phyloP scores from a whole-genome alignment of 2,888 invertebrate species.

The Chymomyza fuscimana region DNA sequence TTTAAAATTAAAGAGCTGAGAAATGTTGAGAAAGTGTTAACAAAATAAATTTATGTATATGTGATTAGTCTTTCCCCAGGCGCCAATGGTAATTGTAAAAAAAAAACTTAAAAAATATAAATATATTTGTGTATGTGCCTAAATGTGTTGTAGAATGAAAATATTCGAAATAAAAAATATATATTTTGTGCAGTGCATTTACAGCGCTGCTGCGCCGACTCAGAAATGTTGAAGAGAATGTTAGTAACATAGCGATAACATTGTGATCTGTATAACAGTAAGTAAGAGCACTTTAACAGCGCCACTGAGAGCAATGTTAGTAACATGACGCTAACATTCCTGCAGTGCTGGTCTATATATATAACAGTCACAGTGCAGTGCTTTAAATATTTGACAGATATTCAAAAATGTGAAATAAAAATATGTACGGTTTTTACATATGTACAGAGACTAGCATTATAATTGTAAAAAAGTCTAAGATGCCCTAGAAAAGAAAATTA shows the following conservation, averaged over 20 bases:
- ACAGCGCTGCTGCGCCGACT: too few species aligned
- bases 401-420: neutral
- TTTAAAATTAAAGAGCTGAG: slow-evolving; percentile 34
- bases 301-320: neutral
- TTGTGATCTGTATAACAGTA: neutral
- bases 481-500: neutral
- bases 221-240: slow-evolving; percentile 24
- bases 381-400: too few species aligned
- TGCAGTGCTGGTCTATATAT: neutral
- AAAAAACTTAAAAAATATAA: slow-evolving; percentile 38
- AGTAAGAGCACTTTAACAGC: too few species aligned
- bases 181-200: neutral
- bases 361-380: neutral
- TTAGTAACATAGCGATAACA: neutral
- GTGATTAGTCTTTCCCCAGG: slow-evolving; percentile 81
- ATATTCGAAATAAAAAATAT: neutral
- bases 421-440: neutral
- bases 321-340: neutral
- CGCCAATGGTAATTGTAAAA: slow-evolving; percentile 74
- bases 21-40: slow-evolving; percentile 17
- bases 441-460: neutral
- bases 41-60: slow-evolving; percentile 50
- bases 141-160: slow-evolving; percentile 14
- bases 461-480: neutral
- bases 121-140: neutral